Percentiles rank a stretch among this genome's conserved stretches.
phyloP scores from a whole-genome alignment of 1,140 invertebrate genomes.

The Brachionus calyciflorus region DNA sequence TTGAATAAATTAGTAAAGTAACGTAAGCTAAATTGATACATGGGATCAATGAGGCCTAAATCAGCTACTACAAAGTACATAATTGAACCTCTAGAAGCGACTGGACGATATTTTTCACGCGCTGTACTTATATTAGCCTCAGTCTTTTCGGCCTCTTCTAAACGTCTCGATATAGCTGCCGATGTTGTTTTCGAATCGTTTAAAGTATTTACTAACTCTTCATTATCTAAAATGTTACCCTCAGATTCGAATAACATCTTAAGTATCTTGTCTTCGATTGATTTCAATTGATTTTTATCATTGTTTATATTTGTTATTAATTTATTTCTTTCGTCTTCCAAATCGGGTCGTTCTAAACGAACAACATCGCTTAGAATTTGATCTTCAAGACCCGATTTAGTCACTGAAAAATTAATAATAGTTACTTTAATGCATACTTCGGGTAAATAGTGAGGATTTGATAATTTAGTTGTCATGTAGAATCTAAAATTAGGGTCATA shows the following conservation, averaged over 20 bases:
- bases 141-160: conserved; percentile 76
- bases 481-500: conserved; percentile 59
- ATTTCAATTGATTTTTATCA: conserved; percentile 53
- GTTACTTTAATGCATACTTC: conserved; percentile 61
- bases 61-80: conserved; percentile 62
- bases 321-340: conserved; percentile 43
- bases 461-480: conserved; percentile 62
- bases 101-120: conserved; percentile 55
- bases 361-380: conserved; percentile 61
- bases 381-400: conserved; percentile 64
- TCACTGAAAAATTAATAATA: conserved; percentile 62
- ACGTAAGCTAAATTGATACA: conserved; percentile 72
- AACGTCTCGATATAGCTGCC: conserved; percentile 69
- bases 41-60: conserved; percentile 60
- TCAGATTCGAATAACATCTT: conserved; percentile 47
- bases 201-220: conserved; percentile 45
- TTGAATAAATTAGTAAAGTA: conserved; percentile 69
- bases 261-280: conserved; percentile 39
- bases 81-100: conserved; percentile 59
- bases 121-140: conserved; percentile 55
- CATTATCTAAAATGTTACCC: conserved; percentile 47
- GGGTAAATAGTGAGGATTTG: conserved; percentile 61
- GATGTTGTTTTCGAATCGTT: conserved; percentile 70
- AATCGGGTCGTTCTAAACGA: conserved; percentile 50
- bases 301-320: conserved; percentile 45